These are phyloP conservation scores for sheep (Ovis aries) DNA, from an alignment of 2,113 vertebrate genomes.

Conservation along the genomic window ARS-UI_Ramb_v3.0 NC_056058.1:69080501-69081000, in stretches of 20 bases:
- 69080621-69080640: background rate
- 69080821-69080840: background rate
- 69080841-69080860: background rate
- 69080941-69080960: background rate
- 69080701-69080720: background rate
- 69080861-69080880: background rate
- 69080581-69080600: background rate
- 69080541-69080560: background rate
- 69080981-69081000: background rate
- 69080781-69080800: background rate
- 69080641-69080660: background rate
- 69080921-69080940: background rate
- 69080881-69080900: background rate
- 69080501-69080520: background rate
- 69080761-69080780: background rate
- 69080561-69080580: background rate
- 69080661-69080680: background rate
- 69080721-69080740: background rate
- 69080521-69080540: background rate
- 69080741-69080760: background rate
- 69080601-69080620: background rate
- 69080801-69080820: background rate
- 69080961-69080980: background rate
- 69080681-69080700: background rate
- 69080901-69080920: background rate